Base-by-base conservation (phyloP, 1,140 invertebrate genomes). In the Plectus sambesii region DNA sequence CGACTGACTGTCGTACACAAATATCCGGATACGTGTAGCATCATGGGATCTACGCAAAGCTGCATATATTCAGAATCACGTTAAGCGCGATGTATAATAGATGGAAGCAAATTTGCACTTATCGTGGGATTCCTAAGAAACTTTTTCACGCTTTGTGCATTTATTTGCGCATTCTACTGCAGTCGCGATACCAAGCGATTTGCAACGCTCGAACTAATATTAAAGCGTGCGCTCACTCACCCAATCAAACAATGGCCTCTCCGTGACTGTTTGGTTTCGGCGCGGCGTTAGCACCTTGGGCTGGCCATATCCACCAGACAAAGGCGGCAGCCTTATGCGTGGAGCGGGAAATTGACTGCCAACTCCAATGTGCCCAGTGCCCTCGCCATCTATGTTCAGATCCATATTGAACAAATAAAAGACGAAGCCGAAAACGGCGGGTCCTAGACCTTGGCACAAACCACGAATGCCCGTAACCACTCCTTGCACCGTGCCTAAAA, bases 381-480 rank as follows among this genome's bases (percentile, higher is more conserved):
- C 60, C 33, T 58, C 61, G 27, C 23, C 40, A 41, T 63, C 61
- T 20, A 45, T 38, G 3, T 47, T 54, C 30, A 99, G 76, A 77
- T 98, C 87, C 47, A 99, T 92, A 72, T 96, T 85, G 72, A 98
- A 99, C 56, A 97, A 75, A 73, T 92, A 98, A 73, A 99, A 99
- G 60, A 98, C 89, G 46, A 98, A 80, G 20, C 94, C 94, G 73
- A 93, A 99, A 72, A 93, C 80, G 6, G 88, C 89, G 0, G 89
- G 89, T 2, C 89, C 89, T 15, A 94, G 22, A 62, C 62, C 62
- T 49, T 49, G 45, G 42, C 65, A 65, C 2, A 65, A 42, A n/a
- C 62, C 62, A 27, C 62, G 56, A 37, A 76, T 74, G 25, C 76
- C 76, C 8, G 93, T 99, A 12, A 99, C 86, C 79, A 99, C 90